Evolutionary conservation across 2,888 invertebrate species (phyloP).

Genomic region (Andrena bucephala): DNA sequence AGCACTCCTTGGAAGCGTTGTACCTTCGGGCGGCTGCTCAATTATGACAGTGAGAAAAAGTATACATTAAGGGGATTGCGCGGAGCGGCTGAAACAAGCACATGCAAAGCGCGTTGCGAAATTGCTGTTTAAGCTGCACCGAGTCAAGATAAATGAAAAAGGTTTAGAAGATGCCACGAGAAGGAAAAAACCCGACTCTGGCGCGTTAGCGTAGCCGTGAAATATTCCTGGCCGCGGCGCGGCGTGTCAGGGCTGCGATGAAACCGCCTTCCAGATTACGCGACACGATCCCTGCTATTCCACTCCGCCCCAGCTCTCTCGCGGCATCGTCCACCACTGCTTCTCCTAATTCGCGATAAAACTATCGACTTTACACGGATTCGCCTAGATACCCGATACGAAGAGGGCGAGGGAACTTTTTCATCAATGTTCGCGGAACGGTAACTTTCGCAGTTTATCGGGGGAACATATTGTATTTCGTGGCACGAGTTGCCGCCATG

Average conservation of each 20-base stretch:
- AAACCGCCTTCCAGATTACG: slow-evolving; percentile 21
- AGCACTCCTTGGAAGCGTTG: slow-evolving; percentile 48
- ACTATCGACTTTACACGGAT: not conserved
- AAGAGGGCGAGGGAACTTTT: slow-evolving; percentile 45
- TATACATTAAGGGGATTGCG: slow-evolving; percentile 72
- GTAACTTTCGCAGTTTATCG: slow-evolving; percentile 55
- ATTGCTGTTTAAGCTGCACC: slow-evolving; percentile 70
- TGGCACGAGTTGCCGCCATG: slow-evolving; percentile 1
- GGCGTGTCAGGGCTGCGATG: slow-evolving; percentile 2
- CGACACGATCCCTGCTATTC: not conserved
- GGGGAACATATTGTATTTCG: slow-evolving; percentile 47
- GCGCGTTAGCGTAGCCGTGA: slow-evolving; percentile 42
- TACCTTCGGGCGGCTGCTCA: slow-evolving; percentile 57
- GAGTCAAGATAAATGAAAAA: slow-evolving; percentile 71
- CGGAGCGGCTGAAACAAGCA: slow-evolving; percentile 59
- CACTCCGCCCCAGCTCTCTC: not conserved
- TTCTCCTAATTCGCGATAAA: not conserved
- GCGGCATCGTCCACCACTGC: not conserved
- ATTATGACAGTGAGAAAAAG: slow-evolving; percentile 74
- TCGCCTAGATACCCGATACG: slow-evolving; percentile 38
- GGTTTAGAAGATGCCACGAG: slow-evolving; percentile 52
- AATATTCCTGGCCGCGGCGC: slow-evolving; percentile 23
- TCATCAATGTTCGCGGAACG: slow-evolving; percentile 37
- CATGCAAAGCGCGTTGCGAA: slow-evolving; percentile 64
- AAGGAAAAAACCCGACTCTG: slow-evolving; percentile 17